These are phyloP conservation scores for Mirza zaza DNA, from an alignment of 2,113 vertebrate species.

Conservation along the genomic window DNA sequence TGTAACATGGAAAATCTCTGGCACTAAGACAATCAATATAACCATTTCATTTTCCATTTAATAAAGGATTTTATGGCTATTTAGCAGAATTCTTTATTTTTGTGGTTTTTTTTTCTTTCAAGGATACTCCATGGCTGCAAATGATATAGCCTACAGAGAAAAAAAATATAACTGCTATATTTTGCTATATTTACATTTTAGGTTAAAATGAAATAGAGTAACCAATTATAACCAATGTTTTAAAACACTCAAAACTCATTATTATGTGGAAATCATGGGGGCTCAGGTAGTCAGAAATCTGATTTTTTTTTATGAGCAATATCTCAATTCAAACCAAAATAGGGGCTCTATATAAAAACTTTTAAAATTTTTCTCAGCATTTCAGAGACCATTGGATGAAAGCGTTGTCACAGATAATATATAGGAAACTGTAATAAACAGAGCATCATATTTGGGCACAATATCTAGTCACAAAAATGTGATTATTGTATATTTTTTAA, in stretches of 20 bases:
- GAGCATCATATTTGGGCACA: not conserved
- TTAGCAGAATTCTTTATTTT: slow-evolving; percentile 30
- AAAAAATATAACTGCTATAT: not conserved
- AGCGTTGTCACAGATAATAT: not conserved
- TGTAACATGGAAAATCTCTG: slow-evolving; percentile 2
- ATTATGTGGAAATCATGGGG: not conserved
- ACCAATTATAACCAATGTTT: not conserved
- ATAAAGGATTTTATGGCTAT: slow-evolving; percentile 25
- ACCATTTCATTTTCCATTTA: slow-evolving; percentile 11
- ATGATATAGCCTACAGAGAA: not conserved
- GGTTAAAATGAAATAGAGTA: not conserved
- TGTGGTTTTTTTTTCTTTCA: not conserved
- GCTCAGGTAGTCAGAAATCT: not conserved
- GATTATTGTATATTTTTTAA: not conserved
- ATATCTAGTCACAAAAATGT: not conserved
- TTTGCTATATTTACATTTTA: not conserved
- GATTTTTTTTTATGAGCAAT: not conserved
- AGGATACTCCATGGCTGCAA: not conserved
- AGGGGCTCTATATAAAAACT: not conserved
- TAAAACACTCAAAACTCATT: not conserved
- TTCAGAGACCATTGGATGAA: not conserved
- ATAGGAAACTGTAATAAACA: not conserved
- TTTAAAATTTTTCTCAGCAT: not conserved
- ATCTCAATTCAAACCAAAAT: not conserved
- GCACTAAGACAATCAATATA: slow-evolving; percentile 54